phyloP scores from a whole-genome alignment of 1,140 invertebrate genomes.

The Lepidostoma basale region DNA sequence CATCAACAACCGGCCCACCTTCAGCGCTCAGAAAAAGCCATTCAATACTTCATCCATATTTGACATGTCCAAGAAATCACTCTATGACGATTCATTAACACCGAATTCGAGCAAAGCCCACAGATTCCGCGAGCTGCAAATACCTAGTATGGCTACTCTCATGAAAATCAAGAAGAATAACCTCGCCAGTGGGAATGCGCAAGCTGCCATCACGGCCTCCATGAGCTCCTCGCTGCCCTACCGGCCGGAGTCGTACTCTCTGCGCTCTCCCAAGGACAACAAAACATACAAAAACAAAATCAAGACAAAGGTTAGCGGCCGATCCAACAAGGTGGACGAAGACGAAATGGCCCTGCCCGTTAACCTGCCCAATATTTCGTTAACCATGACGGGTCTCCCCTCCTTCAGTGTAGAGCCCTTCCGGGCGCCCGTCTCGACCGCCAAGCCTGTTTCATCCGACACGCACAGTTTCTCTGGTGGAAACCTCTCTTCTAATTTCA shows the following conservation, averaged over 20 bases:
- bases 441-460: background rate
- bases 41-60: slow-evolving; percentile 7
- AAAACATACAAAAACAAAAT: slow-evolving; percentile 24
- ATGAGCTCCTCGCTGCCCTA: slow-evolving; percentile 32
- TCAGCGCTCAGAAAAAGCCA: background rate
- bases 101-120: background rate
- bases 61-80: slow-evolving; percentile 1
- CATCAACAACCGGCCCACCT: slow-evolving; percentile 20
- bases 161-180: slow-evolving; percentile 38
- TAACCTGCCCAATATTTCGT: slow-evolving; percentile 3
- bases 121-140: slow-evolving; percentile 21
- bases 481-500: slow-evolving; percentile 12
- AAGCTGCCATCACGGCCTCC: slow-evolving; percentile 34
- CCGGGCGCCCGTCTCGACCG: background rate
- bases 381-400: slow-evolving; percentile 13
- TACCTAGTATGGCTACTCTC: slow-evolving; percentile 35
- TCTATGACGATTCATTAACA: background rate
- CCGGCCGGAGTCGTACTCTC: slow-evolving; percentile 14
- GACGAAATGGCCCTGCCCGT: slow-evolving; percentile 21
- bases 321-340: background rate
- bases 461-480: background rate
- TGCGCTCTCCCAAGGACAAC: background rate
- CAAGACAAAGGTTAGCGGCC: slow-evolving; percentile 16
- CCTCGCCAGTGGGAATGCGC: slow-evolving; percentile 8
- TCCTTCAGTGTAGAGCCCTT: slow-evolving; percentile 15